phyloP scores from a whole-genome alignment of 2,113 vertebrate species.

The Gobiocypris rarus region DNA sequence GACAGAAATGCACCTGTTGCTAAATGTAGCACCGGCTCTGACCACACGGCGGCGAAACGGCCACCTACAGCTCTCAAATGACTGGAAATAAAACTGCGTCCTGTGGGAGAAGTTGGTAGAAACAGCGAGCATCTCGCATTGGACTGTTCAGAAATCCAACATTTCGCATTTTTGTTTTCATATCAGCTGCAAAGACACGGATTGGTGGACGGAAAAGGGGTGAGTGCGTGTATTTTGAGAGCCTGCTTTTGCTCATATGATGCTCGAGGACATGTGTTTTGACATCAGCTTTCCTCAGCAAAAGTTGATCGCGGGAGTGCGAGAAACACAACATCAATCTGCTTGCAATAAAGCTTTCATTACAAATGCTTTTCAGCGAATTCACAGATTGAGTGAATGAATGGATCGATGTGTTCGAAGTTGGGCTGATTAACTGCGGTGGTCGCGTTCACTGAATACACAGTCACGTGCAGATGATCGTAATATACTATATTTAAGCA shows the following conservation, averaged over 20 bases:
- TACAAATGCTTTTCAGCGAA: neutral
- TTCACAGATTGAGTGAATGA: no score
- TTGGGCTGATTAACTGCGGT: neutral
- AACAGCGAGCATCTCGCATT: constrained; percentile 17
- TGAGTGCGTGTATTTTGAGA: constrained; percentile 36
- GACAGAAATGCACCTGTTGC: constrained; percentile 44
- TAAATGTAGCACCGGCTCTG: neutral
- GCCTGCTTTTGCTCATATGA: neutral
- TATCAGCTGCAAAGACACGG: neutral
- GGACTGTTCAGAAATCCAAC: neutral
- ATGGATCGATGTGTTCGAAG: neutral
- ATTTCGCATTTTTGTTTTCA: neutral
- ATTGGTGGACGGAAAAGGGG: neutral
- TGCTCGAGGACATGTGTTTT: neutral
- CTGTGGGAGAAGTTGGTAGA: constrained; percentile 44
- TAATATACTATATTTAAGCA: neutral
- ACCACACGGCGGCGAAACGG: constrained; percentile 15
- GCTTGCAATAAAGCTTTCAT: neutral
- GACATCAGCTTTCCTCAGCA: neutral
- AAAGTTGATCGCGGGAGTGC: neutral
- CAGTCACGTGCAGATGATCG: neutral
- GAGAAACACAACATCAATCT: neutral
- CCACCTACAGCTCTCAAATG: neutral
- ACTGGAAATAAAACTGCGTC: constrained; percentile 6
- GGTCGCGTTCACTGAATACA: neutral